phyloP scores from a whole-genome alignment of 2,797 vertebrate genomes.

The Etheostoma nigrum region DNA sequence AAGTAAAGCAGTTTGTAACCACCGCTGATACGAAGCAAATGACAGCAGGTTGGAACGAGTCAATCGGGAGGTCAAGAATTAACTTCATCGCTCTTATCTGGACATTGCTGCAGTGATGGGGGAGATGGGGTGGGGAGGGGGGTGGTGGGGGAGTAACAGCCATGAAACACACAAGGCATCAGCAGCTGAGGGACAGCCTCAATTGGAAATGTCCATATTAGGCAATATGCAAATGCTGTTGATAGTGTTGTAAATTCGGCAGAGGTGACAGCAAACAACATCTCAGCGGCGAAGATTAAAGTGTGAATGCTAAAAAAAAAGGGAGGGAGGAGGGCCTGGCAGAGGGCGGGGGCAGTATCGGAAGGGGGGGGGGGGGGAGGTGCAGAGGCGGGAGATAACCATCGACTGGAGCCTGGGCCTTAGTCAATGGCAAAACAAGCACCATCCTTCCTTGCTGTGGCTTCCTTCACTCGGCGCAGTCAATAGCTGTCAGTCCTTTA shows the following conservation, averaged over 20 bases:
- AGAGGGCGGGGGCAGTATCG: conserved; percentile 32
- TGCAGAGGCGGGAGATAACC: conserved; percentile 78
- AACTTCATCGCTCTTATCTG: conserved; percentile 85
- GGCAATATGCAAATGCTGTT: conserved; percentile 86
- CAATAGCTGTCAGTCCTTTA: conserved; percentile 81
- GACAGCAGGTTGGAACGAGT: conserved; percentile 63
- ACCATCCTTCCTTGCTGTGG: conserved; percentile 61
- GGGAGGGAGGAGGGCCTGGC: conserved; percentile 23
- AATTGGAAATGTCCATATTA: conserved; percentile 89
- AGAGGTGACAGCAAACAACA: conserved; percentile 82
- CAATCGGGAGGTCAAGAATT: conserved; percentile 83
- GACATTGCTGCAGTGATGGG: conserved; percentile 72
- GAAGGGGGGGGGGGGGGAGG: conserved; percentile 45
- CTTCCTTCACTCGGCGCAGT: conserved; percentile 58
- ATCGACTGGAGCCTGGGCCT: conserved; percentile 74
- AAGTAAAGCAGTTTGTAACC: conserved; percentile 14
- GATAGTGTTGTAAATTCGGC: conserved; percentile 85
- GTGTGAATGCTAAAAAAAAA: conserved; percentile 65
- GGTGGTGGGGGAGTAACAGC: conserved; percentile 59
- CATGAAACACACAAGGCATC: conserved; percentile 81
- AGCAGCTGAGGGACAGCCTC: conserved; percentile 77
- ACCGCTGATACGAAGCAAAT: conserved; percentile 60
- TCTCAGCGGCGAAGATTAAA: conserved; percentile 85
- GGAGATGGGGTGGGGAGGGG: conserved; percentile 17
- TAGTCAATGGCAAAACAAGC: conserved; percentile 75